Conservation (phyloP, 2,888 invertebrate species). For the Stenodera caucasica region DNA sequence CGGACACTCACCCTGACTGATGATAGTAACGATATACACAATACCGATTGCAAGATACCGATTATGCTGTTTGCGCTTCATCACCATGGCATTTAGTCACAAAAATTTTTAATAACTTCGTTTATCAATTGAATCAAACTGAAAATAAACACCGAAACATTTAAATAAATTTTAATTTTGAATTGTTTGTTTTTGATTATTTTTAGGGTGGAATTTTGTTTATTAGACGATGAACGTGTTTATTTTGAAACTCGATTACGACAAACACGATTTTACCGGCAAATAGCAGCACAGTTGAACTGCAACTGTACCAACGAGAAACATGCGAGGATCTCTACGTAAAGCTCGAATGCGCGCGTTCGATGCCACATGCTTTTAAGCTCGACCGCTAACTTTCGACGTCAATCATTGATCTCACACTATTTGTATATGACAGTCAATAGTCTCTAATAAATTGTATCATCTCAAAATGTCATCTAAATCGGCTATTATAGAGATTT, state of each 20-base stretch:
- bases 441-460: constrained; percentile 32
- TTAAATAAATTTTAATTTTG: too few species aligned
- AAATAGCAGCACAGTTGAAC: constrained; percentile 43
- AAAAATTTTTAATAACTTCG: too few species aligned
- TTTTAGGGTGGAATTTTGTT: not conserved
- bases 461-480: constrained; percentile 10
- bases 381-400: constrained; percentile 41
- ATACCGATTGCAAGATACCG: constrained; percentile 61
- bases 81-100: constrained; percentile 29
- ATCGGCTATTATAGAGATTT: not conserved
- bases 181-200: too few species aligned
- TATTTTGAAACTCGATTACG: not conserved
- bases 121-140: constrained; percentile 7
- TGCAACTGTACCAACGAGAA: constrained; percentile 49
- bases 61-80: constrained; percentile 49
- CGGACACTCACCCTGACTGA: constrained; percentile 61
- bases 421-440: constrained; percentile 48
- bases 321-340: constrained; percentile 31
- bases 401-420: constrained; percentile 50
- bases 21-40: constrained; percentile 64
- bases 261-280: constrained; percentile 31
- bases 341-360: constrained; percentile 45
- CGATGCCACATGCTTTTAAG: constrained; percentile 46
- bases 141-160: constrained; percentile 22
- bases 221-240: not conserved